Conservation (phyloP, 2,888 invertebrate species). For the Drosophila paracracens region DNA sequence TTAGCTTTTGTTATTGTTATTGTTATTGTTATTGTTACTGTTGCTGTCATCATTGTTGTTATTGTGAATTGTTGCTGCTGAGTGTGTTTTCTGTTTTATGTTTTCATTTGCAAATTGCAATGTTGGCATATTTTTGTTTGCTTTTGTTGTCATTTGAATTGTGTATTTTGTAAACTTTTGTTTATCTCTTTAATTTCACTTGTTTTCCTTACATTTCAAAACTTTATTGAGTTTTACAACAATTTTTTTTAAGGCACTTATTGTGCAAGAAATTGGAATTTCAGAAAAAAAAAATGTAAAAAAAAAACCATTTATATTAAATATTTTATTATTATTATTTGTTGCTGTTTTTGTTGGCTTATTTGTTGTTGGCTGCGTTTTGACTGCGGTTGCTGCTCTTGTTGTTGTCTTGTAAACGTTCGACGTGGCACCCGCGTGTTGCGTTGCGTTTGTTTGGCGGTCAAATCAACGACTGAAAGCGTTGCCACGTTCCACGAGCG, state of each 20-base stretch:
- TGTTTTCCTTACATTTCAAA: conserved; percentile 22
- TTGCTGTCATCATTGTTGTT: conserved; percentile 3
- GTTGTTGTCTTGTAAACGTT: conserved; percentile 39
- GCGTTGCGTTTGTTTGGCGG: conserved; percentile 82
- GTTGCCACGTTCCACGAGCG: conserved; percentile 62
- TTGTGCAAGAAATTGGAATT: conserved; percentile 39
- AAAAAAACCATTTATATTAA: conserved; percentile 37
- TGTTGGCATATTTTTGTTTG: conserved; percentile 5
- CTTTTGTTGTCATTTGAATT: conserved; percentile 2
- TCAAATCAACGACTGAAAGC: conserved; percentile 82
- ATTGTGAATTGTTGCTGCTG: conserved; percentile 7
- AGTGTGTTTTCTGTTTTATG: conserved; percentile 17
- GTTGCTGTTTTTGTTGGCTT: conserved; percentile 27
- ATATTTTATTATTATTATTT: conserved; percentile 34
- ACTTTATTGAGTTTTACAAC: conserved; percentile 6
- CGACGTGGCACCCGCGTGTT: conserved; percentile 66
- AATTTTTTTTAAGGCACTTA: conserved; percentile 43
- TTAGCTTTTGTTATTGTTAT: conserved; percentile 22
- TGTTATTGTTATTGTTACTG: conserved; percentile 15
- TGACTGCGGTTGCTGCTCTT: conserved; percentile 38
- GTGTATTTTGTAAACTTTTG: neutral
- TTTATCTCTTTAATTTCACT: conserved; percentile 14
- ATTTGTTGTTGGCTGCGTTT: conserved; percentile 36
- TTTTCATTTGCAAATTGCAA: conserved; percentile 20
- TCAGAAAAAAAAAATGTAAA: conserved; percentile 29